phyloP scores from a whole-genome alignment of 2,113 vertebrate species.

The Emydura subglobosa region DNA sequence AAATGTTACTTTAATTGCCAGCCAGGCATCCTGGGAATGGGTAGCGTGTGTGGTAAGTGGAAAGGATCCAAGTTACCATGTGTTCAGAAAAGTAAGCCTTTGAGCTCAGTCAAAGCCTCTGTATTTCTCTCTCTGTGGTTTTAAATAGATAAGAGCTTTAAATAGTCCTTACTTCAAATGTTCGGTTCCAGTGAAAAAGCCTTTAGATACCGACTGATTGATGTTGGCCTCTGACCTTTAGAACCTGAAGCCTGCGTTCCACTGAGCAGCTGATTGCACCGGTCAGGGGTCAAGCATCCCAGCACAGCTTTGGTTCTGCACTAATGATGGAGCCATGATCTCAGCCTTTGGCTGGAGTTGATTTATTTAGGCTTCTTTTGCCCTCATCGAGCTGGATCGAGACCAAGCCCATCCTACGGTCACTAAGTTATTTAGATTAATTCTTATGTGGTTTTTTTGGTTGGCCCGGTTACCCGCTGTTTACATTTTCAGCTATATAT shows the following conservation, averaged over 20 bases:
- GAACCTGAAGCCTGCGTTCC: background rate
- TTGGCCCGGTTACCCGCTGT: background rate
- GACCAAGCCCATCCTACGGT: background rate
- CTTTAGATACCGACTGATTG: background rate
- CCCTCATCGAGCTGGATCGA: background rate
- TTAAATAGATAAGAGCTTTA: conserved; percentile 43
- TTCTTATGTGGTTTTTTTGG: background rate
- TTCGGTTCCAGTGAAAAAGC: conserved; percentile 3
- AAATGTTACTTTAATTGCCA: background rate
- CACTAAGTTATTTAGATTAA: background rate
- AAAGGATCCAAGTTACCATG: conserved; percentile 7
- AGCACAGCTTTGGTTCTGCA: background rate
- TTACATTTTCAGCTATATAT: background rate
- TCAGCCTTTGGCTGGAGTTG: background rate
- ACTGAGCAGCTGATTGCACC: background rate
- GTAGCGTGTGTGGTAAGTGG: background rate
- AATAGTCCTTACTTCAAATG: conserved; percentile 21
- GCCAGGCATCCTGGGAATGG: background rate
- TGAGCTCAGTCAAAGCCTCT: background rate
- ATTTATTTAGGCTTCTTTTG: background rate
- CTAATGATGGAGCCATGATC: background rate
- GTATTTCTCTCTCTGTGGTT: conserved; percentile 32
- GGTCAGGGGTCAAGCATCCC: background rate
- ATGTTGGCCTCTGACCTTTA: background rate
- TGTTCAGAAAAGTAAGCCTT: conserved; percentile 22